Conservation (phyloP, 2,113 vertebrate genomes). For the Tachysurus vachellii region DNA sequence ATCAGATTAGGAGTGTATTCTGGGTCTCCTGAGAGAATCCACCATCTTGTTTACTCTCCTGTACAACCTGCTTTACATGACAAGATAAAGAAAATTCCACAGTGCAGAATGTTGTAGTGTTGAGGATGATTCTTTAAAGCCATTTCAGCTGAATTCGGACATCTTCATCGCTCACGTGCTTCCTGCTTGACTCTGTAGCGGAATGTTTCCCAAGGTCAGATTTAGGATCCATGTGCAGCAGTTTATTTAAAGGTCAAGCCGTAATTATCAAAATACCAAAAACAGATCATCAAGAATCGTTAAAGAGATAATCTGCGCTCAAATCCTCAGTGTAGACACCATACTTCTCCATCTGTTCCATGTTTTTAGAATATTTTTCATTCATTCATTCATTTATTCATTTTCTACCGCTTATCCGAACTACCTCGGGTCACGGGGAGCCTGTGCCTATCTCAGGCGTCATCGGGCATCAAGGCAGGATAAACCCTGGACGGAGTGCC, state of each 20-base stretch:
- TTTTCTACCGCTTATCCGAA: too few species aligned
- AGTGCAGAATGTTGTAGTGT: too few species aligned
- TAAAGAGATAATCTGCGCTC: too few species aligned
- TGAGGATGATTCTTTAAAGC: neutral
- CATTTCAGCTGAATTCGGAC: neutral
- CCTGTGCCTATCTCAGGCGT: too few species aligned
- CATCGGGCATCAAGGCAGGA: too few species aligned
- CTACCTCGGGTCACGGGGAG: too few species aligned
- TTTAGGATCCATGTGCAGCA: neutral
- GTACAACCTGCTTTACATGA: conserved; percentile 28
- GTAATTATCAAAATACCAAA: neutral
- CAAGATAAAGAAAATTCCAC: too few species aligned
- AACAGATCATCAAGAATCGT: neutral
- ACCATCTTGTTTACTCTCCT: conserved; percentile 39
- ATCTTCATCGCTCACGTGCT: neutral
- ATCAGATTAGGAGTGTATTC: conserved; percentile 34
- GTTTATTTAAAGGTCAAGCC: neutral
- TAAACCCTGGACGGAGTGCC: too few species aligned
- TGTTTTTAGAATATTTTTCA: too few species aligned
- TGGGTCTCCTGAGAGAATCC: conserved; percentile 23
- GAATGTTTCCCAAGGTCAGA: neutral
- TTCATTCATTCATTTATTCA: too few species aligned
- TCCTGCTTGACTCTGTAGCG: neutral
- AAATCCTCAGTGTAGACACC: neutral
- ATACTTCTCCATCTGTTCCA: too few species aligned